phyloP scores from a whole-genome alignment of 1,140 invertebrate genomes.

The Bombus superbus region DNA sequence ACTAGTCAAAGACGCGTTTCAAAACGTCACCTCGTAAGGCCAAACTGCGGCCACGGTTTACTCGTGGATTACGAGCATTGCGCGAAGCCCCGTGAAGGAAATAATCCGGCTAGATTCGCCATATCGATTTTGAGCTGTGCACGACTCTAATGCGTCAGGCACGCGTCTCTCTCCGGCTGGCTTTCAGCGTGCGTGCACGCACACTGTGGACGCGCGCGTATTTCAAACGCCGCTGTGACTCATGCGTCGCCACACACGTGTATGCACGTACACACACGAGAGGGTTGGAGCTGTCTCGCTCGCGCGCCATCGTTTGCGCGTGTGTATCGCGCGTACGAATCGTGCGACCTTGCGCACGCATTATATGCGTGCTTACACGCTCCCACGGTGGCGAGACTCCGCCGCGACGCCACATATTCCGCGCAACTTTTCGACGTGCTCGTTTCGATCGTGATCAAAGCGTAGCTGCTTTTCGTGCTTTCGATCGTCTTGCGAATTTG shows the following conservation, averaged over 20 bases:
- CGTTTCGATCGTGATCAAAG: conserved; percentile 37
- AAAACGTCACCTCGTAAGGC: conserved; percentile 56
- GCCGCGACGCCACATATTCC: conserved; percentile 13
- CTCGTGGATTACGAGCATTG: conserved; percentile 76
- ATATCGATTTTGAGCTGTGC: conserved; percentile 81
- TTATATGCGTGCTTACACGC: conserved; percentile 55
- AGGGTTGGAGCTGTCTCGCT: not conserved
- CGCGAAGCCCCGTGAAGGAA: conserved; percentile 80
- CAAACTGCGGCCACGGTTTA: conserved; percentile 74
- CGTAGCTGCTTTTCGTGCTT: conserved; percentile 8
- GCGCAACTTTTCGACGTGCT: conserved; percentile 11
- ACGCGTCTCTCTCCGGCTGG: conserved; percentile 60
- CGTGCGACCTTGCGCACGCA: conserved; percentile 61
- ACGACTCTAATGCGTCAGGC: conserved; percentile 69
- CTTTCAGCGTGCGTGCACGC: conserved; percentile 55
- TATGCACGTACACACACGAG: not conserved
- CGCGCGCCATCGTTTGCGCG: not conserved
- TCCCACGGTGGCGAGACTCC: conserved; percentile 50
- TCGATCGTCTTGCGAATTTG: no score
- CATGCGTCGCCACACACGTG: conserved; percentile 27
- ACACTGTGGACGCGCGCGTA: conserved; percentile 52
- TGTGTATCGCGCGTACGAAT: conserved; percentile 37
- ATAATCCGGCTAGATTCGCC: conserved; percentile 82
- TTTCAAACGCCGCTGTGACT: conserved; percentile 56
- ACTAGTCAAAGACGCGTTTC: no score